Evolutionary conservation across 2,888 invertebrate species (phyloP).

Genomic region (Chalcis sispes): DNA sequence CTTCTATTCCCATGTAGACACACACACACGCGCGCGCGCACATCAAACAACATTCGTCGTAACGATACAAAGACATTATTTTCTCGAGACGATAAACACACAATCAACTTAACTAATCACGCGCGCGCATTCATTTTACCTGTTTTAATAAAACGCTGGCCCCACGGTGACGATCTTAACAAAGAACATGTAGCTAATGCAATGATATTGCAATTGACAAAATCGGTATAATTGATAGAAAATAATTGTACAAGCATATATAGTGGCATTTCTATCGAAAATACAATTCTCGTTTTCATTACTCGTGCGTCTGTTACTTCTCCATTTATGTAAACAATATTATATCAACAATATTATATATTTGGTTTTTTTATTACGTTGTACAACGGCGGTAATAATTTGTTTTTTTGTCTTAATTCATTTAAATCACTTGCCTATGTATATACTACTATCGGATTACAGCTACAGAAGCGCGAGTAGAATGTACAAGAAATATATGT

Average conservation of each 20-base stretch:
- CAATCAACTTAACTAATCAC: too few species aligned
- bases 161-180: slow-evolving; percentile 27
- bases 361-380: too few species aligned
- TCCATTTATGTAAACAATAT: too few species aligned
- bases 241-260: slow-evolving; percentile 40
- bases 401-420: slow-evolving; percentile 13
- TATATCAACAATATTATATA: too few species aligned
- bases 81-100: too few species aligned
- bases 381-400: slow-evolving; percentile 6
- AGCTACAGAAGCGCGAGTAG: slow-evolving; percentile 39
- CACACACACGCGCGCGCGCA: too few species aligned
- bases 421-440: slow-evolving; percentile 25
- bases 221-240: slow-evolving; percentile 1
- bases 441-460: too few species aligned
- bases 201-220: slow-evolving; percentile 18
- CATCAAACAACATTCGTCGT: too few species aligned
- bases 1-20: too few species aligned
- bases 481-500: slow-evolving; percentile 61
- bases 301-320: too few species aligned
- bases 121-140: not conserved
- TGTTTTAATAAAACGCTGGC: too few species aligned
- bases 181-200: slow-evolving; percentile 17
- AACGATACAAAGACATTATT: too few species aligned
- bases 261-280: not conserved
- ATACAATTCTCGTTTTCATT: not conserved